Evolutionary conservation across 2,888 invertebrate genomes (phyloP), one percentile per base, ranked within the genome.

Genomic region (Arctia plantaginis): DNA sequence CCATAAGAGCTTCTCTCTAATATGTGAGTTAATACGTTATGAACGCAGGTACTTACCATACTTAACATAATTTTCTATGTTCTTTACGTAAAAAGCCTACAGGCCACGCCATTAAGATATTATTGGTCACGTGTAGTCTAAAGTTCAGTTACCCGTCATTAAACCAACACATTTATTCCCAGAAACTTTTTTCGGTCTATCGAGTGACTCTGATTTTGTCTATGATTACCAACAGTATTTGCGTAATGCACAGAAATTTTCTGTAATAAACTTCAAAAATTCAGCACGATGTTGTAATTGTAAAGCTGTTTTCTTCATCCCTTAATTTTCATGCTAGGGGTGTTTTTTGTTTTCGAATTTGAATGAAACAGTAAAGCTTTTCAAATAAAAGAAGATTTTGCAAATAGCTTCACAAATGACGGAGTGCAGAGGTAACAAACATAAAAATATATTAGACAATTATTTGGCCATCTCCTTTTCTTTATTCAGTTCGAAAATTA

Each of bases 81-180:
- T 62, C 69, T 62, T 41, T 66, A 73, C 71, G 23, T 67, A 69
- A 74, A 70, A 67, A 55, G 59, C 59, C 72, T 69, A 55, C 65
- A 65, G 62, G 74, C 68, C 70, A 77, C 67, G 41, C 62, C 71
- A 82, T 80, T 76, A 82, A 79, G 77, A 77, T 83, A 81, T 55
- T 55, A 76, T 78, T 75, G 75, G 71, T 39, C 80, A 76, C 77
- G 80, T 73, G 69, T 62, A 30, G 30, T 67, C 69, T 23, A 39
- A 62, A 69, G 81, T 80, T 83, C 83, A 83, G 51, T 85, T 76
- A 85, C 86, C 81, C 77, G 77, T 79, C 78, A 73, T 81, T 80
- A 77, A 69, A 30, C 59, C 71, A 55, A 35, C 23, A 69, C 65
- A 41, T 55, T 35, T 13, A 51, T 66, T 69, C 65, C 15, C 66